Conservation (phyloP, 2,888 invertebrate genomes). For the Anagyrus pseudococci region DNA sequence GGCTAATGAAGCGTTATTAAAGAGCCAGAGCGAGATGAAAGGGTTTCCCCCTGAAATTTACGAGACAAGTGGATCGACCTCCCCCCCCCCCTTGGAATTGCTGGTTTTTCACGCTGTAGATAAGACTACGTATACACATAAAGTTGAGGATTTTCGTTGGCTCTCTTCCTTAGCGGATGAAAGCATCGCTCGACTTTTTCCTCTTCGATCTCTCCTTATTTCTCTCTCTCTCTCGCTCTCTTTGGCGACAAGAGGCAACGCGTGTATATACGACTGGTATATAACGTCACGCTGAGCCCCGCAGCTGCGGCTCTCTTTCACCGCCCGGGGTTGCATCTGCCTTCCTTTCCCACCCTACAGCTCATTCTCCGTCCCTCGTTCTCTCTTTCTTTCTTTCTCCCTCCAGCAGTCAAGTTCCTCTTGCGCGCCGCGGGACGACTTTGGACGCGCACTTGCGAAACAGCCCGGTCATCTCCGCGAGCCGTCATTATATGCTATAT, state of each 20-base stretch:
- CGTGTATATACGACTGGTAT: background rate
- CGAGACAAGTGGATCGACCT: background rate
- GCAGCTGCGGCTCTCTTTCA: conserved; percentile 44
- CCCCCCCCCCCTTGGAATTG: no score
- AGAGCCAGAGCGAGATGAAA: conserved; percentile 22
- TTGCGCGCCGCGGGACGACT: conserved; percentile 40
- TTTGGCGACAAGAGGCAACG: background rate
- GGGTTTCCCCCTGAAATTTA: conserved; percentile 37
- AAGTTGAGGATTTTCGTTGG: no score
- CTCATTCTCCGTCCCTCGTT: conserved; percentile 12
- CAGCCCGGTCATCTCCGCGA: conserved; percentile 12
- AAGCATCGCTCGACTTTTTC: no score
- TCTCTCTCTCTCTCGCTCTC: background rate
- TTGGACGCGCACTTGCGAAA: conserved; percentile 22
- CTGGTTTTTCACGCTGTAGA: background rate
- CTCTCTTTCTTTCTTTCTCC: no score
- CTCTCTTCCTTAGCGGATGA: no score
- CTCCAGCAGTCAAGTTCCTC: conserved; percentile 40
- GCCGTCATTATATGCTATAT: conserved; percentile 4
- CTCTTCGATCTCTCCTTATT: background rate
- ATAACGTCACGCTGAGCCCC: conserved; percentile 4
- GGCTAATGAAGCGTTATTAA: conserved; percentile 37
- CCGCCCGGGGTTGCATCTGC: conserved; percentile 33
- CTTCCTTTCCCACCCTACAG: conserved; percentile 37
- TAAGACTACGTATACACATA: background rate